Conservation (phyloP, 2,888 invertebrate genomes). For the Acanthococcus lagerstroemiae region DNA sequence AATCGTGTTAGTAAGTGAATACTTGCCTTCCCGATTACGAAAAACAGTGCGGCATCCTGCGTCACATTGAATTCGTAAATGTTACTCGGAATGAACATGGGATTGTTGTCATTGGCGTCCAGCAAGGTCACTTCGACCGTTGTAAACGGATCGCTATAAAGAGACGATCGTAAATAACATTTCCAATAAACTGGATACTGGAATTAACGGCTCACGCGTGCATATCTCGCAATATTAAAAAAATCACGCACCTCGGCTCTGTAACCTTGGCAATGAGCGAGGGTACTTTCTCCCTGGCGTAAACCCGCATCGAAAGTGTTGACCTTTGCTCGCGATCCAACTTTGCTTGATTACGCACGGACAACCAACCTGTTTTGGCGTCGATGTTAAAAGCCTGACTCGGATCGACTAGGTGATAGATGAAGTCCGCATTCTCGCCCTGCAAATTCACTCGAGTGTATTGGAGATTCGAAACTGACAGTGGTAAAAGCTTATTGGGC, state of each 20-base stretch:
- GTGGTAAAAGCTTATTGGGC: too few relatives aligned
- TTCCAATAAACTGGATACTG: too few relatives aligned
- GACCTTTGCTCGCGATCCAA: slow-evolving; percentile 69
- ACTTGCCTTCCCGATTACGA: slow-evolving; percentile 57
- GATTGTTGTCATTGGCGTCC: slow-evolving; percentile 87
- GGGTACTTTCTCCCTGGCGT: slow-evolving; percentile 64
- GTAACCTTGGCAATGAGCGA: slow-evolving; percentile 47
- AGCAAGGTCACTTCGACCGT: slow-evolving; percentile 69
- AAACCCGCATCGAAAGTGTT: slow-evolving; percentile 62
- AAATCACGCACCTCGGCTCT: slow-evolving; percentile 11
- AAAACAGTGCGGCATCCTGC: slow-evolving; percentile 56
- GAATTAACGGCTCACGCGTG: background rate
- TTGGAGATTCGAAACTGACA: background rate
- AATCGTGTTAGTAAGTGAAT: too few relatives aligned
- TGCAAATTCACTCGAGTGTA: slow-evolving; percentile 34
- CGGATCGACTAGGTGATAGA: slow-evolving; percentile 62
- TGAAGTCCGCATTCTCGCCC: slow-evolving; percentile 75
- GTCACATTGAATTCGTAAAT: slow-evolving; percentile 64
- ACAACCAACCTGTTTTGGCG: slow-evolving; percentile 71
- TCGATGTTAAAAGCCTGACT: slow-evolving; percentile 72
- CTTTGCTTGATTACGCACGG: slow-evolving; percentile 61
- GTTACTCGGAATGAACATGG: slow-evolving; percentile 72
- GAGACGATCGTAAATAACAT: too few relatives aligned
- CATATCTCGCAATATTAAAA: background rate
- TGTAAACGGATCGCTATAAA: slow-evolving; percentile 47